phyloP scores from a whole-genome alignment of 1,140 invertebrate genomes.

The Nebria ingens region DNA sequence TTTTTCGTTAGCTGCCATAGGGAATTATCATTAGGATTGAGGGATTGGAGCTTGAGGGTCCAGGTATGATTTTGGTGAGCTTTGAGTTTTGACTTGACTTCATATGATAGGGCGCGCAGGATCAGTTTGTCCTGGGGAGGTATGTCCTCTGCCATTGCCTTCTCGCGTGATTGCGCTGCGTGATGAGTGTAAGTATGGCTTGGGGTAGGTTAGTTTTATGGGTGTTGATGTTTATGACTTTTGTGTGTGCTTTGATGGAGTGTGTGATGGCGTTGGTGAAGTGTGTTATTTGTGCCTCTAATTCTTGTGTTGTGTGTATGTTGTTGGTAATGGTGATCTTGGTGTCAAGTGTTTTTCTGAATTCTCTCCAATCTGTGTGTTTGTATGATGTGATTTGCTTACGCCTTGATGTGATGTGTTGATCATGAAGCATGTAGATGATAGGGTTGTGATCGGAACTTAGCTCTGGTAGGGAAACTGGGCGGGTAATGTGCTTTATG shows the following conservation, averaged over 20 bases:
- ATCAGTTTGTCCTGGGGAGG: background rate
- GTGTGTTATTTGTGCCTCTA: background rate
- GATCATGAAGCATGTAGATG: no score
- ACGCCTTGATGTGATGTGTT: no score
- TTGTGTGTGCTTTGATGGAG: background rate
- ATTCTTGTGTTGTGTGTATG: background rate
- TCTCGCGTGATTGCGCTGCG: background rate
- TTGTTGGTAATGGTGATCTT: background rate
- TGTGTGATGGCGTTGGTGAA: no score
- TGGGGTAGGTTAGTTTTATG: background rate
- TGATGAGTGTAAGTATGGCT: background rate
- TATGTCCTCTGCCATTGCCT: background rate
- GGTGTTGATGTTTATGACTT: background rate
- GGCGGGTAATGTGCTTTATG: background rate
- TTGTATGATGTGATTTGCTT: background rate
- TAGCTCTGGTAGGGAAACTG: background rate
- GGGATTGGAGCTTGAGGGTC: background rate
- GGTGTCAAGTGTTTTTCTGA: background rate
- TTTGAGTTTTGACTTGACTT: background rate
- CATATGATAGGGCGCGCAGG: background rate
- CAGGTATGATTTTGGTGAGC: background rate
- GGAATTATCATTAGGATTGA: background rate
- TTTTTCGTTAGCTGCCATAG: background rate
- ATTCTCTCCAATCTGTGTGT: background rate
- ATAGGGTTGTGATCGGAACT: conserved; percentile 23